Evolutionary conservation across 2,888 invertebrate genomes (phyloP), one percentile per base, ranked within the genome.

Genomic region (Drosophila recens): DNA sequence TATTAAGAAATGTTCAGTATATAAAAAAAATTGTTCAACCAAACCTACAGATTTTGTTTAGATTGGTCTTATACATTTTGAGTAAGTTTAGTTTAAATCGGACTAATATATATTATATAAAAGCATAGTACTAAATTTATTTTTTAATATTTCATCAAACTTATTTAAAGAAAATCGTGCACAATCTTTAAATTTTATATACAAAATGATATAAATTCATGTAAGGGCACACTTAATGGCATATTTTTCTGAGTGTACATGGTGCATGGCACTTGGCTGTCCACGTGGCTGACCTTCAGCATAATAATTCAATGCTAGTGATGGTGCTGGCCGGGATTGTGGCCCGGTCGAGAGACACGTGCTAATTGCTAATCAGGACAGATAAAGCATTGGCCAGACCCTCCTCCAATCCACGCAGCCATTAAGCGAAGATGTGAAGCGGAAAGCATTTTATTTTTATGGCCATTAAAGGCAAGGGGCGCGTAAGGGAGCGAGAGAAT

Each of bases 311-410:
- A 84, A 82, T 85, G 83, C 67, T 71, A 56, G 71, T 62, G 27
- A 15, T 34, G 62, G 66, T 34, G 62, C 57, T 68, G 36, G 45
- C 43, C 46, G 56, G 77, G 51, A 30, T 30, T 30, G 30, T 30
- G 43, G 66, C 59, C 46, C 53, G 66, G 42, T 48, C 58, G 36
- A 52, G 71, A 74, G 86, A 88, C 88, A 84, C 88, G 84, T 88
- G 84, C 88, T 84, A 84, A 84, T 84, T 84, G 84, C 88, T 84
- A 84, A 84, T 84, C 84, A 88, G 75, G 59, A 63, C 72, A 79
- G 88, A 87, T 87, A 84, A 85, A 69, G 63, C 72, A 40, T 34
- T 15, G 34, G 46, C 3, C 36, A 48, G 27, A 5, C 15, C 42
- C 38, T 23, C 46, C 48, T 17, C 34, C 15, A 46, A 15, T 15